Evolutionary conservation across 2,113 vertebrate genomes (phyloP), one percentile per base, ranked within the genome.

Genomic region (Hippocampus comes): DNA sequence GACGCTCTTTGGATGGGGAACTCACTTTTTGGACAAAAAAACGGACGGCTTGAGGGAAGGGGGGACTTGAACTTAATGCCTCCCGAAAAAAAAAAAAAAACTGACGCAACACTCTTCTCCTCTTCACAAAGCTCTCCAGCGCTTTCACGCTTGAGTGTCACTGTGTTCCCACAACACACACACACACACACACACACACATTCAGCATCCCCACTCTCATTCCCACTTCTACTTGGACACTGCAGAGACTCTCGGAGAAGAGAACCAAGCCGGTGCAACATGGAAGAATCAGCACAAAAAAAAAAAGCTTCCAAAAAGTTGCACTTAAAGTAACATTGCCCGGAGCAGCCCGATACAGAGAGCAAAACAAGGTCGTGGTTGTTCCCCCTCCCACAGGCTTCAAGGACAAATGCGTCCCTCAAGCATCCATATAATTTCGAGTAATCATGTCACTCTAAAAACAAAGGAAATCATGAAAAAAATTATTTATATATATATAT

Each of bases 251-350:
- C 86, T 87, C 69, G 18, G 9, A 56, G 4, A 11, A 78, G 84
- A 86, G 71, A 71, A 70, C 68, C 57, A 73, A 63, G 53, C 72
- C 11, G 46, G 66, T 59, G 75, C 69, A 72, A 72, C 4, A 41
- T 78, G 77, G 73, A 67, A 68, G 70, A 73, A 66, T 71, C 85
- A 77, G 88, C 84, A 90, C 84, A 88, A 88, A 61, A 56, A 20
- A 53, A 53, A 9, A 23, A 55, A n/a, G n/a, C 61, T 48, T 65
- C 41, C 63, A n/a, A 69, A 38, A 76, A 67, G 63, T n/a, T 71
- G 46, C 30, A 42, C 30, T 51, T 15, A 43, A 46, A 57, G 59
- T 9, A 38, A 72, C 71, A 46, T 30, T 63, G 64, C 73, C 67
- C 73, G 23, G 1, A 67, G 70, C 70, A n/a, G 41, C 68, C 23